Percentiles rank a stretch among this genome's conserved stretches.
These are phyloP conservation scores for Erithacus rubecula DNA, from an alignment of 2,797 vertebrate species.

Conservation along the genomic window DNA sequence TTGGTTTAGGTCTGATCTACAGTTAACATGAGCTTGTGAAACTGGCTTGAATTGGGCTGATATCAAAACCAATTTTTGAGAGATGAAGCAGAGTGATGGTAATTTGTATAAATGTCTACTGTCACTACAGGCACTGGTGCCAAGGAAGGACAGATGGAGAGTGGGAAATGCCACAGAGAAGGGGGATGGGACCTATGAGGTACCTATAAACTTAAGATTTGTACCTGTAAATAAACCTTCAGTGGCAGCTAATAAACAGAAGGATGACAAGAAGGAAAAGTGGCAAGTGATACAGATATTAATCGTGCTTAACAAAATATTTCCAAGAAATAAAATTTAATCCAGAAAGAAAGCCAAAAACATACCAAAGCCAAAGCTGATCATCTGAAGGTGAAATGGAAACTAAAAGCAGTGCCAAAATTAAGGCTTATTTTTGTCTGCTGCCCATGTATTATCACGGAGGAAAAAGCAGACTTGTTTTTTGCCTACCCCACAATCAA, in stretches of 20 bases:
- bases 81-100: neutral
- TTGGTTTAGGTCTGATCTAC: neutral
- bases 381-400: neutral
- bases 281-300: neutral
- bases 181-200: neutral
- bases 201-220: neutral
- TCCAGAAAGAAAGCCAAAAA: neutral
- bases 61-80: neutral
- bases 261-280: neutral
- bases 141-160: neutral
- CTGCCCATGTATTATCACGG: neutral
- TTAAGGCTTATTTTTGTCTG: neutral
- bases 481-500: neutral
- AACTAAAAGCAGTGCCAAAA: neutral
- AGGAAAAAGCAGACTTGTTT: neutral
- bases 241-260: neutral
- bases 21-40: neutral
- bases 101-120: neutral
- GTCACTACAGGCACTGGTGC: neutral
- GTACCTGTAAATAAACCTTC: neutral
- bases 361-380: neutral
- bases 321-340: neutral
- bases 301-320: neutral
- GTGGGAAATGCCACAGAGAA: neutral
- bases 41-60: neutral